Base-by-base conservation (phyloP, 2,797 vertebrate genomes). In the Channallabes apus region DNA sequence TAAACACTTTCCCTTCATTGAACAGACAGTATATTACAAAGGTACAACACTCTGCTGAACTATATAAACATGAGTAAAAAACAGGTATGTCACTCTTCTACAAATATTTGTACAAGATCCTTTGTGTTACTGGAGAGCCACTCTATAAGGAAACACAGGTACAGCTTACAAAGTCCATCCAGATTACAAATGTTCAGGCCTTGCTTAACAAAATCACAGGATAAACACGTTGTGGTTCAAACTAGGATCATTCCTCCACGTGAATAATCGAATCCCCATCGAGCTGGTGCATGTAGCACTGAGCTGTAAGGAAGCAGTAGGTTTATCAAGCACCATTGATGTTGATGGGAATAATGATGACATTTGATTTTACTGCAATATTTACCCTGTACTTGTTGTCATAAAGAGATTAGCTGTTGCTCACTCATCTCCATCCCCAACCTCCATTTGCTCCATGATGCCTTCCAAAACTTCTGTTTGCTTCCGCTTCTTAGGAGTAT, bases 391-490 rank as follows among this genome's bases (percentile, higher is more conserved):
- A 85, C 71, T 35, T 84, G 84, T 77, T 67, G 79, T 56, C 82
- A 72, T 64, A 79, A 85, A 86, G 84, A 24, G 83, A 73, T 86
- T 80, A 72, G 69, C 84, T 76, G 78, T 62, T 85, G 51, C 87
- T 90, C 73, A 90, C 27, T 84, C 91, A 6, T 87, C 91, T 2
- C 6, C 86, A 0, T 88, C 94, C 0, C 92, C 94, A 32, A 94
- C 94, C 89, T 97, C 97, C 94, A 99, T 95, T 24, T 94, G 94
- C 90, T 96, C 96, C 93, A 97, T 68, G 91, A 99, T 97, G 89
- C 94, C 96, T 80, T 95, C 97, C 94, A 99, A 86, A 85, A 96
- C 80, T 17, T 95, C 94, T 0, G 96, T 90, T 84, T 88, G 95
- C 85, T 95, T 95, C 75, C 79, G 90, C 77, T 95, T 98, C 93